Percentiles rank a stretch among this genome's conserved stretches.
Evolutionary conservation across 2,888 invertebrate species (phyloP).

Genomic region (Nineta flava): DNA sequence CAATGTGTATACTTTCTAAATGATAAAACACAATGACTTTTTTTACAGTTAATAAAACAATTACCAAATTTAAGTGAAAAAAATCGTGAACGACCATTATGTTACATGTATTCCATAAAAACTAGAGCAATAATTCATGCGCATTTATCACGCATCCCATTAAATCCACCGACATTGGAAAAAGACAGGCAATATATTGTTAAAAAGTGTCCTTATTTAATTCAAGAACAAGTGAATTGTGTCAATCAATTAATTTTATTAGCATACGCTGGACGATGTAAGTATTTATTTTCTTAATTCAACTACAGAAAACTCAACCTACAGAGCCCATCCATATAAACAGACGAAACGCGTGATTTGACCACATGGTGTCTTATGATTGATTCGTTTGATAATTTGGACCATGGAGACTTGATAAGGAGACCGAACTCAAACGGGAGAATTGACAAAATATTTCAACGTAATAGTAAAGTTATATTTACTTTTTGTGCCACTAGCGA

Average conservation of each 20-base stretch:
- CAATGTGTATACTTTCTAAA: too few species aligned
- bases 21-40: too few species aligned
- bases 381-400: too few species aligned
- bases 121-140: constrained; percentile 91
- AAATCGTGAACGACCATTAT: constrained; percentile 88
- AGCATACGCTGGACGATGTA: constrained; percentile 77
- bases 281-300: constrained; percentile 20
- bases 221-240: constrained; percentile 95
- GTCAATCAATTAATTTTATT: constrained; percentile 85
- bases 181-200: constrained; percentile 70
- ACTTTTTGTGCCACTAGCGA: too few species aligned
- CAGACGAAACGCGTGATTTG: too few species aligned
- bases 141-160: constrained; percentile 70
- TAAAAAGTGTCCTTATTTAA: constrained; percentile 83
- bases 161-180: constrained; percentile 66
- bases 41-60: constrained; percentile 68
- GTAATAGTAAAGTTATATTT: too few species aligned
- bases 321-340: too few species aligned
- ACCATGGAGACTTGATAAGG: too few species aligned
- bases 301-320: too few species aligned
- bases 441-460: too few species aligned
- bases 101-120: constrained; percentile 81
- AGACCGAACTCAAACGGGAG: too few species aligned
- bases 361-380: too few species aligned
- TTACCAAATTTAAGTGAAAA: constrained; percentile 87